A percentile compares a stretch with the other conserved stretches of the same genome.
Conservation (phyloP, 2,888 invertebrate genomes). For the Amblyteles armatorius region DNA sequence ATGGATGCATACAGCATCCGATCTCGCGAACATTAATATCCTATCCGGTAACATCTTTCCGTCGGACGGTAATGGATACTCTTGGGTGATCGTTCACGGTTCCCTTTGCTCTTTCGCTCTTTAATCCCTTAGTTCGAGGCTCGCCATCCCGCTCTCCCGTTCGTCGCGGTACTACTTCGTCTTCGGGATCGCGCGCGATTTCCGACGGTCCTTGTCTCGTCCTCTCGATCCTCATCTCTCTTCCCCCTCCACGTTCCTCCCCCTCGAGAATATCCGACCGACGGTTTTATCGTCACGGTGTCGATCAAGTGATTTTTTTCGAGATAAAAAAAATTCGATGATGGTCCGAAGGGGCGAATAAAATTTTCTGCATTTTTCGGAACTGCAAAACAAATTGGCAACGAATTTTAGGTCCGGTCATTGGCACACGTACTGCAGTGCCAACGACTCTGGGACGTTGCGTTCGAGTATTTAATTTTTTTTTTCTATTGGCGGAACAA, state of each 20-base stretch:
- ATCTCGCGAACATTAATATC: slow-evolving; percentile 75
- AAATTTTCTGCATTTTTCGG: too few species aligned
- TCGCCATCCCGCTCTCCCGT: slow-evolving; percentile 7
- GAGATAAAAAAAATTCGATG: too few species aligned
- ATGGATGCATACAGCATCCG: slow-evolving; percentile 58
- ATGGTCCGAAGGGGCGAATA: too few species aligned
- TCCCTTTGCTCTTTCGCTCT: slow-evolving; percentile 66
- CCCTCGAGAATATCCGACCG: background rate
- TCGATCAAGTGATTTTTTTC: too few species aligned
- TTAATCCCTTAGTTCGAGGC: slow-evolving; percentile 60
- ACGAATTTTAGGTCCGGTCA: too few species aligned
- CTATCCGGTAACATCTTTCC: slow-evolving; percentile 73
- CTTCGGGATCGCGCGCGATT: slow-evolving; percentile 15
- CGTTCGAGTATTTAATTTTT: too few species aligned
- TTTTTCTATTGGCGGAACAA: background rate
- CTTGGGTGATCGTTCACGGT: slow-evolving; percentile 67
- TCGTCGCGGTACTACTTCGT: slow-evolving; percentile 8
- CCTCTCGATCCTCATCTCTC: slow-evolving; percentile 12
- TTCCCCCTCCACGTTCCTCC: background rate
- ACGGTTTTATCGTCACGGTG: too few species aligned
- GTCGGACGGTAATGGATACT: slow-evolving; percentile 75
- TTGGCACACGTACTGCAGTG: too few species aligned
- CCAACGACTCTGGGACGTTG: too few species aligned
- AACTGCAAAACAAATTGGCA: too few species aligned
- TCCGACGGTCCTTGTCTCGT: slow-evolving; percentile 31